Conservation (phyloP, 1,140 invertebrate species). For the Euglossa dilemma region DNA sequence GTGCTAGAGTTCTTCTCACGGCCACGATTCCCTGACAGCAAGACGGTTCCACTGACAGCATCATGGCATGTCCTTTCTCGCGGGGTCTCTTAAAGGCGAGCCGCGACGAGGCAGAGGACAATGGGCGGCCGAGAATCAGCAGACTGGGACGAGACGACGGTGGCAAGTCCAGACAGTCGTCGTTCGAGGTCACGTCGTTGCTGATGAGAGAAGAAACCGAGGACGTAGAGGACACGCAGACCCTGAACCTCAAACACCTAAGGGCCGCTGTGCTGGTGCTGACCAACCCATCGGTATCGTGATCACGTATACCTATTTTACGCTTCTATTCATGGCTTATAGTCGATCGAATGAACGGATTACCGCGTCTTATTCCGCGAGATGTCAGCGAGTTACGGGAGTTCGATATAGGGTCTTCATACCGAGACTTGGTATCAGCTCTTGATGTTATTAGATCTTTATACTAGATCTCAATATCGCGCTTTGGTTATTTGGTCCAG, state of each 20-base stretch:
- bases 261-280: conserved; percentile 83
- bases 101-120: conserved; percentile 48
- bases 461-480: too few species aligned
- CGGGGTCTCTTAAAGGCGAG: conserved; percentile 67
- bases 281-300: conserved; percentile 83
- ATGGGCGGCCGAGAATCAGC: conserved; percentile 51
- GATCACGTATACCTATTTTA: conserved; percentile 19
- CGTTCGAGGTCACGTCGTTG: conserved; percentile 81
- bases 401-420: too few species aligned
- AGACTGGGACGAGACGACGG: conserved; percentile 60
- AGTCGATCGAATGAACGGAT: neutral
- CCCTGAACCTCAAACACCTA: conserved; percentile 84
- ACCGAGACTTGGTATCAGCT: too few species aligned
- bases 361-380: neutral
- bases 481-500: too few species aligned
- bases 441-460: too few species aligned
- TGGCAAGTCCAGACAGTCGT: conserved; percentile 80
- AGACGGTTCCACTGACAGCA: conserved; percentile 33
- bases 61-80: conserved; percentile 80
- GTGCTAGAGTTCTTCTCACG: neutral
- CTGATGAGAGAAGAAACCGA: conserved; percentile 79
- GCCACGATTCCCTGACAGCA: neutral
- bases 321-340: neutral
- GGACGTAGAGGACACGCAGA: conserved; percentile 82
- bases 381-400: too few species aligned